Evolutionary conservation across 2,797 vertebrate genomes (phyloP), one percentile per base, ranked within the genome.

Genomic region (Phaenicophaeus curvirostris): DNA sequence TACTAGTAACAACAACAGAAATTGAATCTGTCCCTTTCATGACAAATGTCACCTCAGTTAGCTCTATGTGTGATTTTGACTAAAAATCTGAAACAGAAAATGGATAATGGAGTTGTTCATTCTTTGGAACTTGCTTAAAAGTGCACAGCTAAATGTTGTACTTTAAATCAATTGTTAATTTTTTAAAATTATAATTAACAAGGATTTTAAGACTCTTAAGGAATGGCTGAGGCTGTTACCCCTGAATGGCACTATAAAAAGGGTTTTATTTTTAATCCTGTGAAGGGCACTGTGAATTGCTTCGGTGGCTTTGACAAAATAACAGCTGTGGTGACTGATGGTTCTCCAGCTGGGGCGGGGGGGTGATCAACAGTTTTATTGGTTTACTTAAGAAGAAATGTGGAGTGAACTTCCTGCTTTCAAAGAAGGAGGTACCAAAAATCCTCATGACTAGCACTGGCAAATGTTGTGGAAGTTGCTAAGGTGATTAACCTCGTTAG

Each of bases 331-430:
- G 90, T 96, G 91, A 97, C 85, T 95, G 97, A 94, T 66, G 20
- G 75, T 90, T 96, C 96, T 96, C 94, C 92, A 96, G 74, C 61
- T 93, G 91, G 27, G 51, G 27, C 28, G 37, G 3, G 18, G 33
- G 95, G 87, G 85, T 77, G 96, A 88, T 85, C 91, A 95, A 90
- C 90, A 93, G 69, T 79, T 96, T 95, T 96, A 96, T 76, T 87
- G 88, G 94, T 97, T 97, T 97, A 96, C 95, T 96, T 96, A 94
- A 93, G 96, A 97, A 97, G 94, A 96, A 97, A 96, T 94, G 97
- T 93, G 67, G 85, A 88, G 30, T 95, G 75, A 96, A 96, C 84
- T 89, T 96, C 95, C 84, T 94, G 91, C 93, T 89, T 95, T 90
- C 88, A 69, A 31, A 24, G 81, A 88, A 89, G 77, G 83, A 89